Evolutionary conservation across 2,888 invertebrate genomes (phyloP).

Genomic region (Heliothis peltigera): DNA sequence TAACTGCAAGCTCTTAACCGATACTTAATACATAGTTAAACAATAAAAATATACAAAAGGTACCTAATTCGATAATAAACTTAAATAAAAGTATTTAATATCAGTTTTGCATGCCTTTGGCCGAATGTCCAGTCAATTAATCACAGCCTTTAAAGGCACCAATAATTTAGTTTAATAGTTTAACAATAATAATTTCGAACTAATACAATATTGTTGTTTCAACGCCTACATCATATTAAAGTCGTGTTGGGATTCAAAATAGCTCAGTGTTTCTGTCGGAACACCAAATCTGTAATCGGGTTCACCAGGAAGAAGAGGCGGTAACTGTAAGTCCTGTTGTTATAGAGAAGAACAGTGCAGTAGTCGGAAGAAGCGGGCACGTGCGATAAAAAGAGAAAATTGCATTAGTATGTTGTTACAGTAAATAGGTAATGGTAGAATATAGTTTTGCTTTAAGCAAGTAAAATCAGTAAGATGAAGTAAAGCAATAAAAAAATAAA

Average conservation of each 20-base stretch:
- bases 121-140: constrained; percentile 46
- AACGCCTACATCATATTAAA: constrained; percentile 1
- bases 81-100: constrained; percentile 13
- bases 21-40: constrained; percentile 20
- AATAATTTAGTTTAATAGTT: constrained; percentile 19
- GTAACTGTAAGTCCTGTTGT: constrained; percentile 38
- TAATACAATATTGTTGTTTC: constrained; percentile 11
- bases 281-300: constrained; percentile 17
- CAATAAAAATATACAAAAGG: constrained; percentile 25
- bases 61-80: constrained; percentile 15
- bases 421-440: neutral
- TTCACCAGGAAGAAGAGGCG: constrained; percentile 14
- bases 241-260: constrained; percentile 20
- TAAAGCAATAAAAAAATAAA: too few species aligned
- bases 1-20: constrained; percentile 39
- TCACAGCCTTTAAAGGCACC: constrained; percentile 63
- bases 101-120: constrained; percentile 28
- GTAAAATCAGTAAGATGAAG: neutral
- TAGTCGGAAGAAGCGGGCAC: constrained; percentile 45
- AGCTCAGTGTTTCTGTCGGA: constrained; percentile 14
- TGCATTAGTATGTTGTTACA: constrained; percentile 18
- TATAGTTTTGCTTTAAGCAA: neutral
- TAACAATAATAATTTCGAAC: constrained; percentile 2
- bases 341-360: constrained; percentile 26
- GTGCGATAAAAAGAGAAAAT: constrained; percentile 40